Base-by-base conservation (phyloP, 2,888 invertebrate species). In the Drosophila borborema region DNA sequence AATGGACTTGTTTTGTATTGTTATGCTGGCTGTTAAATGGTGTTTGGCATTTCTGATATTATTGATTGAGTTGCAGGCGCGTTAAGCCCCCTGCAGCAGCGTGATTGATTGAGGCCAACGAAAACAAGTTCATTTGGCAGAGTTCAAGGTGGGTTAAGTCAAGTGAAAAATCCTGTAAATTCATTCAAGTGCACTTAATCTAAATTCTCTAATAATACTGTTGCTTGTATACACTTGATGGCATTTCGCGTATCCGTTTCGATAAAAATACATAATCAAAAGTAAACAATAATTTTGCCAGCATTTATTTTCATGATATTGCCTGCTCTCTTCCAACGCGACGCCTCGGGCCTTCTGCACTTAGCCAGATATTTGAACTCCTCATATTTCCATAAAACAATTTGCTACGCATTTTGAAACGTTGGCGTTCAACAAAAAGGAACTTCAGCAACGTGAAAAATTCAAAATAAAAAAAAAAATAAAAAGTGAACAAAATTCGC, bases 381-480 rank as follows among this genome's bases (percentile, higher is more conserved):
- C 12, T 49, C 49, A 3, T 7, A 18, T 49, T 49, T 40, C 48
- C 38, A 18, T 53, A 34, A 34, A 40, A 43, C 38, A 61, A 67
- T 82, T 88, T 86, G 63, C 72, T 72, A 70, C 72, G 69, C 69
- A 58, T 71, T 74, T 74, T 74, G 36, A 56, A 56, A 48, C 43
- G 59, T 46, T 63, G 53, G 58, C 46, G 41, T n/a, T 20, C n/a
- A 40, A 41, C 23, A 62, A 70, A 64, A 69, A 2, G 64, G 48
- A 41, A 31, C 41, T 55, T 66, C 43, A 61, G 53, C 69, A 31
- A 43, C 70, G 74, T 69, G 66, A 85, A 89, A 86, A 84, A 85
- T 84, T 78, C 81, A 40, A 9, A 49, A 14, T 38, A 38, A 1
- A 36, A 14, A 5, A 5, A 38, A 38, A 38, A 5, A 38, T 14